Base-by-base conservation (phyloP, 2,113 vertebrate species). In the Leptocoma aspasia region DNA sequence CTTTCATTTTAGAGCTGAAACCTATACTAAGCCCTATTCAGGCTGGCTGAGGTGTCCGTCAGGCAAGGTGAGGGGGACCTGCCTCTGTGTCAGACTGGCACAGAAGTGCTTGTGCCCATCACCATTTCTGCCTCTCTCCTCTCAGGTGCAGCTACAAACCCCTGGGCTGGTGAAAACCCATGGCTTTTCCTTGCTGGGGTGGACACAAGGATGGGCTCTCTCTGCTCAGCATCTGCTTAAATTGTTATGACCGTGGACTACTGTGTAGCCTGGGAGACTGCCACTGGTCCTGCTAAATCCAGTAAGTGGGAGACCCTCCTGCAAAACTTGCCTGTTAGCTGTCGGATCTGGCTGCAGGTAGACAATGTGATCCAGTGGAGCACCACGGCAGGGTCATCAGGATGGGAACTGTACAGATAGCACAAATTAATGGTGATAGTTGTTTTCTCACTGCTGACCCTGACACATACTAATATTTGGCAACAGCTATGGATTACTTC, bases 351-450 rank as follows among this genome's bases (percentile, higher is more conserved):
- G 13, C 64, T 81, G 52, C 37, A 52, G 23, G 37, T 26, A 63
- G 63, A 30, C 54, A 53, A 24, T 12, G 35, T 42, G 59, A 82
- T 66, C 45, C 85, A 70, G 19, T 15, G 61, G 63, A 91, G 60
- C 68, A 66, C 35, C 39, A 27, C 8, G 60, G 35, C 56, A 80
- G 79, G 42, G 60, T 88, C 82, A 81, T 80, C 66, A 47, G 54
- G 54, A 31, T 11, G 82, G 56, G 75, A 92, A 37, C 39, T 15
- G 49, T 79, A 85, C 21, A 69, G 81, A 57, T 9, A 89, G 52
- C 76, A 93, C 64, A 94, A 93, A 95, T 92, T 94, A 97, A 88
- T 90, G 79, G 64, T 60, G 85, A 71, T 95, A 92, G 66, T 93
- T 97, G 63, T 95, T 95, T 90, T 95, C 93, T 86, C 90, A 86